Base-by-base conservation (phyloP, 2,888 invertebrate genomes). In the Pristionchus maxplancki region DNA sequence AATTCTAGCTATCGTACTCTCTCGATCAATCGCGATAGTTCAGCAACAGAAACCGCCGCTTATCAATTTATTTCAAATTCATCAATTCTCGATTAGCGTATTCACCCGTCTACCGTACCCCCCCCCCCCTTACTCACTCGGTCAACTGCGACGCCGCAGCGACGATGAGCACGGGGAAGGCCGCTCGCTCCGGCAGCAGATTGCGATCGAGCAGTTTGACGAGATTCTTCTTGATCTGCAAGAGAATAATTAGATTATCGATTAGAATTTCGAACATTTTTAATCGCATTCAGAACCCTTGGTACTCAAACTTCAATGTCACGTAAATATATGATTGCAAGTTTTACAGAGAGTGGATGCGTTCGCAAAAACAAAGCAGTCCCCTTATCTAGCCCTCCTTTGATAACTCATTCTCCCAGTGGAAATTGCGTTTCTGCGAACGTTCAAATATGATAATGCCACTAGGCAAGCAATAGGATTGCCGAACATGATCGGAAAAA, bases 101-200 rank as follows among this genome's bases (percentile, higher is more conserved):
- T n/a, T n/a, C n/a, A n/a, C n/a, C n/a, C 31, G 9, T 6, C 40
- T 28, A 74, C 34, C 31, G 34, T 40, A 74, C n/a, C 44, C 24
- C n/a, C 28, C 40, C 78, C 20, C 48, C 20, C 81, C n/a, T 3
- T 37, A 71, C 78, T 78, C 58, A 88, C 88, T 88, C 89, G 44
- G 91, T 91, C 31, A 91, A 37, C 24, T 87, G 89, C 6, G 89
- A 67, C 17, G 89, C 89, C 17, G 89, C 64, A 0, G 90, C 91
- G 0, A 90, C 28, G 3, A 91, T 89, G 0, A 92, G 81, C 3
- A 91, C 34, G 1, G 92, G 92, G 53, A 92, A 91, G 13, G 90
- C 81, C 0, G 37, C 53, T 24, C 71, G 62, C 20, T 90, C 89
- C 1, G 64, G 74, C 31, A 92, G 81, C 9, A 92, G 78, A 9